Evolutionary conservation across 2,113 vertebrate species (phyloP).

Genomic region (Thamnaconus septentrionalis): DNA sequence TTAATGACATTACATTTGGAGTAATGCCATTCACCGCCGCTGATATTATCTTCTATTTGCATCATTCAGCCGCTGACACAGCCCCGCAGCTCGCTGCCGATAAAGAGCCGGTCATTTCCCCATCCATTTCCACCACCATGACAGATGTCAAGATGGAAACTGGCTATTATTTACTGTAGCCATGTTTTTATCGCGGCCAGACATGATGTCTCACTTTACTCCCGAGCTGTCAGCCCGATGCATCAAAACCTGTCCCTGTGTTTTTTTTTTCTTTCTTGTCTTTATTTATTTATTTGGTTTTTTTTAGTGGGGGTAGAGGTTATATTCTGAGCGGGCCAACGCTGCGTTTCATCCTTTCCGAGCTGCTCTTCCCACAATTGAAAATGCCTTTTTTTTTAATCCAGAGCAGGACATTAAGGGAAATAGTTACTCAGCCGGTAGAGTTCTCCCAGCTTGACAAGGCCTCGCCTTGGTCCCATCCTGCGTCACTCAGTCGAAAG

Average conservation of each 20-base stretch:
- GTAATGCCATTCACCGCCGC: slow-evolving; percentile 81
- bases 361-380: not conserved
- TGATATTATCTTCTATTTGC: slow-evolving; percentile 82
- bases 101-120: slow-evolving; percentile 78
- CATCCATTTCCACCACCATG: slow-evolving; percentile 73
- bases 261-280: slow-evolving; percentile 1
- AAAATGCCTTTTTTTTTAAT: not conserved
- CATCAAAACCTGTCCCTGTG: slow-evolving; percentile 31
- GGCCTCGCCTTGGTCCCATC: not conserved
- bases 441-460: no score
- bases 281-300: no score
- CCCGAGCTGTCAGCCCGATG: slow-evolving; percentile 49
- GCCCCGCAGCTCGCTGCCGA: slow-evolving; percentile 57
- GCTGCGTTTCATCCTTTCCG: slow-evolving; percentile 1
- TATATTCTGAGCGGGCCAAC: slow-evolving; percentile 26
- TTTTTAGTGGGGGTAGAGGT: not conserved
- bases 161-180: slow-evolving; percentile 73
- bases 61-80: slow-evolving; percentile 74
- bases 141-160: slow-evolving; percentile 78
- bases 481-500: no score
- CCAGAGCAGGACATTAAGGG: no score
- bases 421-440: no score
- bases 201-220: slow-evolving; percentile 79
- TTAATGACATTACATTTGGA: slow-evolving; percentile 81
- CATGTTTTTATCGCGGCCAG: slow-evolving; percentile 75